A percentile compares a stretch with the other conserved stretches of the same genome.
Evolutionary conservation across 64 coral and sea anemone genomes (phyloP).

Genomic region (Catalaphyllia jardinei): DNA sequence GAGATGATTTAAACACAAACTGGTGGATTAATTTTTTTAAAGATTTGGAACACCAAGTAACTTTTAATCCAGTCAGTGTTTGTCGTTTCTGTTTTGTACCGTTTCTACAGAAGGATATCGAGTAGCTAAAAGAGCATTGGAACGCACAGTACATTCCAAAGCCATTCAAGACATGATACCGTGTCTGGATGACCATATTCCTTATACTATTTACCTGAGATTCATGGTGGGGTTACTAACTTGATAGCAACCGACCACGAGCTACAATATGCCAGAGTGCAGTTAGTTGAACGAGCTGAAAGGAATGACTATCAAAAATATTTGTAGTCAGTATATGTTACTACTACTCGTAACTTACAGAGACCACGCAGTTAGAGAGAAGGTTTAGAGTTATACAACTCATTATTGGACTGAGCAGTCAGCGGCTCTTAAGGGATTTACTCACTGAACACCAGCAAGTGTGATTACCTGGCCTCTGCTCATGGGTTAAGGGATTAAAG

Average conservation of each 20-base stretch:
- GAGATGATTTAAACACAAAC: slow-evolving; percentile 18
- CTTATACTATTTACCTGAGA: slow-evolving; percentile 39
- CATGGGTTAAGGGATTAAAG: too few relatives aligned
- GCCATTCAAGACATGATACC: slow-evolving; percentile 40
- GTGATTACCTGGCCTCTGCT: too few relatives aligned
- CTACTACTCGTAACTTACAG: slow-evolving; percentile 7
- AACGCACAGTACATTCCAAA: slow-evolving; percentile 17
- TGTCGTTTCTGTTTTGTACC: slow-evolving; percentile 33
- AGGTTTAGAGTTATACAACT: not conserved
- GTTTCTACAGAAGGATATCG: slow-evolving; percentile 16
- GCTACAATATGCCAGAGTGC: slow-evolving; percentile 14
- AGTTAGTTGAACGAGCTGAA: slow-evolving; percentile 8
- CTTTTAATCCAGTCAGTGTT: slow-evolving; percentile 15
- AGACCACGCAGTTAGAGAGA: not conserved
- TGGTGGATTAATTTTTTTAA: slow-evolving; percentile 41
- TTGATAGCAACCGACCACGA: not conserved
- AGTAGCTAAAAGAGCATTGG: slow-evolving; percentile 12
- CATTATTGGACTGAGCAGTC: not conserved
- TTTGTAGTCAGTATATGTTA: slow-evolving; percentile 43
- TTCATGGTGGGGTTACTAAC: slow-evolving; percentile 35
- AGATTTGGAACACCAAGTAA: slow-evolving; percentile 25
- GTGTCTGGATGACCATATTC: slow-evolving; percentile 30
- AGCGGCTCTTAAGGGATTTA: too few relatives aligned
- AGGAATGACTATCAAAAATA: slow-evolving; percentile 34
- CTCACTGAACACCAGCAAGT: too few relatives aligned